Conservation (phyloP, 2,113 vertebrate species). For the Hemiscyllium ocellatum region DNA sequence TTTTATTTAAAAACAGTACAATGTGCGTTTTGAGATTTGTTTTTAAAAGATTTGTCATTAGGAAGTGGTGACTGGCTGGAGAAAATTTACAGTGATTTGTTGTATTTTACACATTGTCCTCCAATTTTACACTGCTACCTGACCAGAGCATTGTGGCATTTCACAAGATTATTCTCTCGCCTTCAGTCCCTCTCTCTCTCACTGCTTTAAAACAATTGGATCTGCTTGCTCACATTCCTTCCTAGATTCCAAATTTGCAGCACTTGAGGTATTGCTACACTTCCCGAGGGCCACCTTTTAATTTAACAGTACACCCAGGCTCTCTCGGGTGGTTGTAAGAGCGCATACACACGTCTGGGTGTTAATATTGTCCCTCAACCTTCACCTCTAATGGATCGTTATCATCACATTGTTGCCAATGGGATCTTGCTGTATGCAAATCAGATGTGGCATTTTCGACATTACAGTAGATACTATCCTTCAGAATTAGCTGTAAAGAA, state of each 20-base stretch:
- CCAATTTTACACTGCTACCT: background rate
- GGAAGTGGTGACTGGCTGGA: background rate
- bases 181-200: background rate
- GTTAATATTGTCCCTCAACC: background rate
- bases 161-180: background rate
- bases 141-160: background rate
- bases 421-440: background rate
- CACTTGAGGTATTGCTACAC: background rate
- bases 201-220: background rate
- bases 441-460: background rate
- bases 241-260: background rate
- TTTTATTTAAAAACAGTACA: background rate
- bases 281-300: background rate
- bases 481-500: background rate
- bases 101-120: background rate
- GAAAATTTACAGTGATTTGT: background rate
- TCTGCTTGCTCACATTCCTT: background rate
- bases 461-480: background rate
- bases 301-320: background rate
- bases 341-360: background rate
- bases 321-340: background rate
- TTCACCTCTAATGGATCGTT: background rate
- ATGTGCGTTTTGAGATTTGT: background rate
- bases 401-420: background rate
- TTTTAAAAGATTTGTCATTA: background rate